These are phyloP conservation scores for Leptoteleia sp. DNA, from an alignment of 1,140 invertebrate genomes.

Conservation along the genomic window DNA sequence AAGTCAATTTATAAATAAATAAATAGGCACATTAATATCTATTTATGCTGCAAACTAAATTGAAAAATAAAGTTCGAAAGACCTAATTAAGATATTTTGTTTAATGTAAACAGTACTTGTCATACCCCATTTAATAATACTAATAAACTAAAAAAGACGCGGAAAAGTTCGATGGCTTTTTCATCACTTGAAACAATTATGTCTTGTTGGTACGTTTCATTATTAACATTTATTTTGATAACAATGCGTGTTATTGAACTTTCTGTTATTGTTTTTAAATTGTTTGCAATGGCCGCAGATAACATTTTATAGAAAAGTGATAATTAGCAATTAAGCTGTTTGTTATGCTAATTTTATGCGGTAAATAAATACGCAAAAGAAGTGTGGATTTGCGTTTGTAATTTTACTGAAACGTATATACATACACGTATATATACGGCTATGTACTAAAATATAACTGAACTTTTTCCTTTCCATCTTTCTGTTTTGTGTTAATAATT, in stretches of 20 bases:
- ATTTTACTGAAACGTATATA: no score
- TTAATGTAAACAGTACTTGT: background rate
- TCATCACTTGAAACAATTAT: conserved; percentile 37
- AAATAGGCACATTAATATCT: no score
- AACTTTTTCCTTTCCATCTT: no score
- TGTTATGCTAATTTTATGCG: conserved; percentile 13
- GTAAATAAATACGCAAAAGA: conserved; percentile 3
- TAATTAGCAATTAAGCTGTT: conserved; percentile 20
- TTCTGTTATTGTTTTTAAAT: conserved; percentile 38
- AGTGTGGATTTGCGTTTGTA: no score
- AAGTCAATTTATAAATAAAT: no score
- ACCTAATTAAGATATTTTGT: no score
- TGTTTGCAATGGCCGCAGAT: conserved; percentile 17
- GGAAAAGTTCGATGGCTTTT: conserved; percentile 32
- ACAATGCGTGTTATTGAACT: conserved; percentile 38
- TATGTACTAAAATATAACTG: no score
- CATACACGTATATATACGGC: no score
- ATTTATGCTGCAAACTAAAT: no score
- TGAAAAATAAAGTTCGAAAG: no score
- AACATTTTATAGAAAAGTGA: conserved; percentile 16
- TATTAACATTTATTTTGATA: conserved; percentile 42
- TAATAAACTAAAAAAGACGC: background rate
- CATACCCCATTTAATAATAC: no score
- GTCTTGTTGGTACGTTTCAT: conserved; percentile 26
- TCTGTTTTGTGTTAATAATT: no score